A percentile compares a stretch with the other conserved stretches of the same genome.
Conservation (phyloP, 2,888 invertebrate species). For the Scaptomyza caliginosa region DNA sequence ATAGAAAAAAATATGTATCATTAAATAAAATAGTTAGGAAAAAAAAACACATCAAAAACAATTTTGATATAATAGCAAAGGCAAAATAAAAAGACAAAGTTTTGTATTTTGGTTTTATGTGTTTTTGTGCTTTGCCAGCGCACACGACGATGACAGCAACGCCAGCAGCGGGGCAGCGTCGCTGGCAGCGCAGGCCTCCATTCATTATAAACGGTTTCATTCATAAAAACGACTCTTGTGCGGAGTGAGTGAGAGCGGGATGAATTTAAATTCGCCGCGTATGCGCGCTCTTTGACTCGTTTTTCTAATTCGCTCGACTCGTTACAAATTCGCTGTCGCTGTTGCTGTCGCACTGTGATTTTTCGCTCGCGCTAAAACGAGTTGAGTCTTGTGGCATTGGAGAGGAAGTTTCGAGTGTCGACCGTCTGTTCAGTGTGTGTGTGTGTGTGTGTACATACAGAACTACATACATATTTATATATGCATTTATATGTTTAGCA, state of each 20-base stretch:
- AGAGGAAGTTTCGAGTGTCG: slow-evolving; percentile 61
- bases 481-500: slow-evolving; percentile 42
- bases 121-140: slow-evolving; percentile 46
- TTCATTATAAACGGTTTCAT: slow-evolving; percentile 82
- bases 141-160: slow-evolving; percentile 49
- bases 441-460: slow-evolving; percentile 24
- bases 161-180: slow-evolving; percentile 46
- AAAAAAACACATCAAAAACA: slow-evolving; percentile 38
- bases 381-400: slow-evolving; percentile 57
- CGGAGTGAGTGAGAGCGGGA: slow-evolving; percentile 46
- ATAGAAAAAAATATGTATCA: slow-evolving; percentile 21
- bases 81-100: slow-evolving; percentile 22
- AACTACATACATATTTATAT: slow-evolving; percentile 15
- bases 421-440: slow-evolving; percentile 16
- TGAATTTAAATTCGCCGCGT: slow-evolving; percentile 39
- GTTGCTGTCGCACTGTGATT: slow-evolving; percentile 11
- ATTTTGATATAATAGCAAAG: slow-evolving; percentile 43
- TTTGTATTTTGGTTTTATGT: slow-evolving; percentile 23
- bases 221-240: slow-evolving; percentile 80
- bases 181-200: slow-evolving; percentile 67
- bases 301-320: slow-evolving; percentile 39
- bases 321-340: slow-evolving; percentile 31
- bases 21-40: slow-evolving; percentile 46
- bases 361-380: slow-evolving; percentile 36
- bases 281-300: slow-evolving; percentile 43